Conservation (phyloP, 2,113 vertebrate species). For the Strigops habroptila region DNA sequence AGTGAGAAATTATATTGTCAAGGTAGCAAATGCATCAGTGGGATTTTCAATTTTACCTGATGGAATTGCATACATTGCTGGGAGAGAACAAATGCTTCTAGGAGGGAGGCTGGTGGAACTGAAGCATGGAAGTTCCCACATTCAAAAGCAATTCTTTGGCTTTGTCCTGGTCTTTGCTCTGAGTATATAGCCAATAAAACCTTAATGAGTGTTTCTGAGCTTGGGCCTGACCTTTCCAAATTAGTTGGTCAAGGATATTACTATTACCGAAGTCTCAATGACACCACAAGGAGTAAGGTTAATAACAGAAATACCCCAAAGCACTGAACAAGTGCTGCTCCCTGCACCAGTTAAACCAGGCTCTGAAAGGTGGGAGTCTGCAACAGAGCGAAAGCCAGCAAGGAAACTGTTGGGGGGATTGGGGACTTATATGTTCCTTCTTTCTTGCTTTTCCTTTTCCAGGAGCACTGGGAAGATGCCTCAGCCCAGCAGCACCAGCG, state of each 20-base stretch:
- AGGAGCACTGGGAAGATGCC: neutral
- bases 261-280: neutral
- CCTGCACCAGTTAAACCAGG: neutral
- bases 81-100: neutral
- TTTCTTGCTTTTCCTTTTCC: neutral
- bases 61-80: neutral
- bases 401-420: neutral
- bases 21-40: slow-evolving; percentile 32
- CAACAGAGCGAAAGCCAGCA: neutral
- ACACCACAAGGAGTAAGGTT: neutral
- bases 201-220: neutral
- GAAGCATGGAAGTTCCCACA: neutral
- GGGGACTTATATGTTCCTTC: neutral
- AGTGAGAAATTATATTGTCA: slow-evolving; percentile 47
- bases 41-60: slow-evolving; percentile 34
- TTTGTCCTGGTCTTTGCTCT: neutral
- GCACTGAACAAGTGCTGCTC: neutral
- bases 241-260: neutral
- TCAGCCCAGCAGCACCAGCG: fast-evolving
- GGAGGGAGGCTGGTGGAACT: neutral
- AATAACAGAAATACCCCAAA: neutral
- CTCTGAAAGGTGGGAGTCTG: neutral
- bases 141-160: neutral
- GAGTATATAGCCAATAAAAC: neutral
- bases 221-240: neutral